A percentile compares a stretch with the other conserved stretches of the same genome.
Conservation (phyloP, 2,888 invertebrate species). For the Meandrusa payeni region DNA sequence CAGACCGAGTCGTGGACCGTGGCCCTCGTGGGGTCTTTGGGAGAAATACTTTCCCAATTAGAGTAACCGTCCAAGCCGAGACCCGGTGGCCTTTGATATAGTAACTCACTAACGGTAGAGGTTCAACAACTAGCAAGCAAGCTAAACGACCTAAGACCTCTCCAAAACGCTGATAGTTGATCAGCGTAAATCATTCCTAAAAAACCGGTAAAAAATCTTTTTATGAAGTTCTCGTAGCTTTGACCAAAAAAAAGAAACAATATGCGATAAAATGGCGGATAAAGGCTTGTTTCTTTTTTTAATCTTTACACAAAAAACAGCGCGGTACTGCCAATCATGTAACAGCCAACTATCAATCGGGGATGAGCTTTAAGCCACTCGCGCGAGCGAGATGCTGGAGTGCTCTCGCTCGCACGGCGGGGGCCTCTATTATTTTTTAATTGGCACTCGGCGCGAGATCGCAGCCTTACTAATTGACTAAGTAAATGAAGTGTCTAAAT, state of each 20-base stretch:
- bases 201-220: too few species aligned
- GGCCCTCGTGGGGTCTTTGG: too few species aligned
- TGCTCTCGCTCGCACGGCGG: conserved; percentile 57
- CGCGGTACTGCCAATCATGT: conserved; percentile 37
- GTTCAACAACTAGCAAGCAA: too few species aligned
- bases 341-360: conserved; percentile 44
- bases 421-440: conserved; percentile 75
- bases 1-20: too few species aligned
- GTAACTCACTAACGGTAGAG: too few species aligned
- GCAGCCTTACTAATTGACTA: conserved; percentile 73
- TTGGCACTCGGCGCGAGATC: conserved; percentile 70
- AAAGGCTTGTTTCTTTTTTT: conserved; percentile 18
- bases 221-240: too few species aligned
- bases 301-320: conserved; percentile 28
- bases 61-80: too few species aligned
- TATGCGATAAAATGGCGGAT: conserved; percentile 22
- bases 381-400: conserved; percentile 46
- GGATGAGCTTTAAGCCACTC: conserved; percentile 59
- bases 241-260: conserved; percentile 21
- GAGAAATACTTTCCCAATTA: too few species aligned
- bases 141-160: too few species aligned
- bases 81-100: too few species aligned
- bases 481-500: conserved; percentile 76
- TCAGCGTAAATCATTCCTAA: too few species aligned
- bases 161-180: too few species aligned